These are phyloP conservation scores for Itoplectis maculator DNA, from an alignment of 2,888 invertebrate species.

Conservation along the genomic window DNA sequence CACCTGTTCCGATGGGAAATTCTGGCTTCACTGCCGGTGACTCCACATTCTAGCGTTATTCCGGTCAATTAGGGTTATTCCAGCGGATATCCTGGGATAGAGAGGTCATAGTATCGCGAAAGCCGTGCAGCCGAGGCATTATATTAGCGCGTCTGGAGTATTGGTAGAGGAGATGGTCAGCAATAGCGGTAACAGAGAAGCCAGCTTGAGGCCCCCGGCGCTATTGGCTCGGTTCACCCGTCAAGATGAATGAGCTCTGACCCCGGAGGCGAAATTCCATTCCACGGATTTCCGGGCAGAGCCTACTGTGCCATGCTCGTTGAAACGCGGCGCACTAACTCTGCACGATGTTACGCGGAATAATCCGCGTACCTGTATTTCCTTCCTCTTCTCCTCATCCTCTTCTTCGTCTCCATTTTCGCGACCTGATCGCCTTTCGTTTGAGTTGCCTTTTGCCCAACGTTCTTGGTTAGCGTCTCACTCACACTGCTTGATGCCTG, in stretches of 20 bases:
- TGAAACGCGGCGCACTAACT: constrained; percentile 22
- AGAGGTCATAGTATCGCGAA: constrained; percentile 26
- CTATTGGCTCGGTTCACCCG: constrained; percentile 50
- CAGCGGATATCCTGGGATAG: constrained; percentile 23
- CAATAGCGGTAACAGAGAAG: constrained; percentile 44
- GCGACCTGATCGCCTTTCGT: not conserved
- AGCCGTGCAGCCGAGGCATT: constrained; percentile 33
- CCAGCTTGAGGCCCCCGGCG: constrained; percentile 30
- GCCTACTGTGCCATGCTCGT: constrained; percentile 29
- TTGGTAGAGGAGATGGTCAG: constrained; percentile 27
- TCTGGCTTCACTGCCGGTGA: constrained; percentile 22
- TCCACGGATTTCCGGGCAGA: constrained; percentile 40
- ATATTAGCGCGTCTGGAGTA: constrained; percentile 40
- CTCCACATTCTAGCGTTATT: constrained; percentile 44
- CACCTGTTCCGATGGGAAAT: constrained; percentile 32
- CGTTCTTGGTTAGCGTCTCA: not conserved
- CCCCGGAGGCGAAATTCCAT: constrained; percentile 55
- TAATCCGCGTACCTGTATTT: not conserved
- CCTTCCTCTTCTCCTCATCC: constrained; percentile 2
- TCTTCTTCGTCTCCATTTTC: not conserved
- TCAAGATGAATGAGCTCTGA: constrained; percentile 61
- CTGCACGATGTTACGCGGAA: constrained; percentile 2
- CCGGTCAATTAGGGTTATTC: constrained; percentile 59
- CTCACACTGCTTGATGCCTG: constrained; percentile 26
- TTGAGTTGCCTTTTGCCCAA: not conserved